Conservation (phyloP, 2,797 vertebrate species). For the Nannoperca australis region DNA sequence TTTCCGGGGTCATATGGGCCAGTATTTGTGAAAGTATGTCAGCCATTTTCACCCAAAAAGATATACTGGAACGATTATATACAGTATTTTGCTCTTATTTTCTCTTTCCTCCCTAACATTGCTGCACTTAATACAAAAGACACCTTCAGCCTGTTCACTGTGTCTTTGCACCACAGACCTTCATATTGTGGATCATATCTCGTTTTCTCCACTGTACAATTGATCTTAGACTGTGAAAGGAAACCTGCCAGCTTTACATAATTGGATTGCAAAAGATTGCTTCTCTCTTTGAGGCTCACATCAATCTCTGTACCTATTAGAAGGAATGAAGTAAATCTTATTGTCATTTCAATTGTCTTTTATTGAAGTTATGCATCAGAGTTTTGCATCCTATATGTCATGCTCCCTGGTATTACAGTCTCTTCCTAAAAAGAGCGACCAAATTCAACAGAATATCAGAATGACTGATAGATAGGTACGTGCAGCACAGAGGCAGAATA, state of each 20-base stretch:
- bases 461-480: conserved; percentile 41
- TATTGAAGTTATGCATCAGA: conserved; percentile 77
- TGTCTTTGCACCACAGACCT: conserved; percentile 26
- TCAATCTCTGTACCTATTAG: conserved; percentile 77
- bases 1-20: not conserved
- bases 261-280: conserved; percentile 81
- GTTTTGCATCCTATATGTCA: conserved; percentile 58
- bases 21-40: not conserved
- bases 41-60: conserved; percentile 18
- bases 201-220: conserved; percentile 59
- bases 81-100: conserved; percentile 1
- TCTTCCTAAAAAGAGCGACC: conserved; percentile 49
- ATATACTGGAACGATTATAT: conserved; percentile 14
- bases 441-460: conserved; percentile 52
- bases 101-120: not conserved
- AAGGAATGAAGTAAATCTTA: conserved; percentile 79
- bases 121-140: conserved; percentile 23
- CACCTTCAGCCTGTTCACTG: conserved; percentile 15
- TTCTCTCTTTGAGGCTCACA: conserved; percentile 69
- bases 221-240: conserved; percentile 71
- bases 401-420: conserved; percentile 53
- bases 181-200: conserved; percentile 63
- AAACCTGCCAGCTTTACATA: conserved; percentile 79
- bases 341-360: conserved; percentile 82
- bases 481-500: conserved; percentile 10